Evolutionary conservation across 2,113 vertebrate species (phyloP).

Genomic region (Nothoprocta perdicaria): DNA sequence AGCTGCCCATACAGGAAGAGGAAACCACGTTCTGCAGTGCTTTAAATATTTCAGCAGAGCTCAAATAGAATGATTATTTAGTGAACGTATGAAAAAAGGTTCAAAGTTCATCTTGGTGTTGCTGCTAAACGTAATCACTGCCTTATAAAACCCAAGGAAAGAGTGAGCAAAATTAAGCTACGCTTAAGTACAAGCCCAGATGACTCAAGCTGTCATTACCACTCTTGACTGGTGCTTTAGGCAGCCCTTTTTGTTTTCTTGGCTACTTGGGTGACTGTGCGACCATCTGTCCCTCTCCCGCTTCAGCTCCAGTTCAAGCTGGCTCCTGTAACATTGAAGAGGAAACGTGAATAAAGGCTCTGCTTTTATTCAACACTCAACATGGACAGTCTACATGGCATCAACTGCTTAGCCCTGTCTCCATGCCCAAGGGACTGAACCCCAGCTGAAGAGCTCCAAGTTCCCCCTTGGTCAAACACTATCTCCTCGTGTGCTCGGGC

Average conservation of each 20-base stretch:
- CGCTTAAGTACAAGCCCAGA: neutral
- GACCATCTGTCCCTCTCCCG: constrained; percentile 80
- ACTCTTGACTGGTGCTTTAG: constrained; percentile 68
- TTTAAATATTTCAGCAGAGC: neutral
- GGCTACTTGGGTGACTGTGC: constrained; percentile 37
- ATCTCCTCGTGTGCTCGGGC: fast-evolving
- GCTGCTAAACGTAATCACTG: fast-evolving
- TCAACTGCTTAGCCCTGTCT: neutral
- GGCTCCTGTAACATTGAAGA: constrained; percentile 71
- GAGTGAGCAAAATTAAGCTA: neutral
- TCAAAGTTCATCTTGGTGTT: neutral
- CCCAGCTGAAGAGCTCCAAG: neutral
- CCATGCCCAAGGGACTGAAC: neutral
- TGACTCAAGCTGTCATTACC: constrained; percentile 52
- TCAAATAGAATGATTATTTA: neutral
- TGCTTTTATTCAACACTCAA: neutral
- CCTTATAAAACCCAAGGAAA: neutral
- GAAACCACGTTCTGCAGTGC: fast-evolving
- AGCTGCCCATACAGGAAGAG: neutral
- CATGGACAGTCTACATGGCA: neutral
- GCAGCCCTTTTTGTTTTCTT: constrained; percentile 59
- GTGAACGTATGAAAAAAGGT: fast-evolving
- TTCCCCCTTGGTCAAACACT: neutral
- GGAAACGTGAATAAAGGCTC: neutral
- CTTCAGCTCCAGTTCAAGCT: constrained; percentile 85